Percentiles rank a stretch among this genome's conserved stretches.
Evolutionary conservation across 2,797 vertebrate genomes (phyloP).

Genomic region (Acanthurus lineatus): DNA sequence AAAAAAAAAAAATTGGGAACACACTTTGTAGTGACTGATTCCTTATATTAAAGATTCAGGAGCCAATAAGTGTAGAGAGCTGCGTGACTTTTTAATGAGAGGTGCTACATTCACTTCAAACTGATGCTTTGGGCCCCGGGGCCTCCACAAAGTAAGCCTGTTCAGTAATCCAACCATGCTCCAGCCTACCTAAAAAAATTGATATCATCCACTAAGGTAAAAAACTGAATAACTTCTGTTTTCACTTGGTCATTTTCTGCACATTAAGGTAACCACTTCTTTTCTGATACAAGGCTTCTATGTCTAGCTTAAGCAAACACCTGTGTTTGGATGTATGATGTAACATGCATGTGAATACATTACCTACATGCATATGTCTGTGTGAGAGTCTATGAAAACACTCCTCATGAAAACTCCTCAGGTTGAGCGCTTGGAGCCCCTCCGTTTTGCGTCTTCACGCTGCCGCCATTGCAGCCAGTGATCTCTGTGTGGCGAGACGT

Average conservation of each 20-base stretch:
- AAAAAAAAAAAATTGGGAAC: background rate
- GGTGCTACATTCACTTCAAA: background rate
- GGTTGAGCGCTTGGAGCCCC: constrained; percentile 57
- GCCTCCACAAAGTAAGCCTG: background rate
- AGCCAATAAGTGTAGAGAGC: background rate
- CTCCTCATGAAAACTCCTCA: constrained; percentile 81
- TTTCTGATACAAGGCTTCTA: constrained; percentile 19
- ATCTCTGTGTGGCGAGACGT: constrained; percentile 75
- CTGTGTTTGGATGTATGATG: constrained; percentile 38
- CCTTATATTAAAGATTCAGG: background rate
- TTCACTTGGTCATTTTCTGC: constrained; percentile 2
- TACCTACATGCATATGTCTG: constrained; percentile 24
- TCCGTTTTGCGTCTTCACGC: constrained; percentile 54
- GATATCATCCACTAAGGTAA: background rate
- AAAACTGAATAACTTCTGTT: constrained; percentile 8
- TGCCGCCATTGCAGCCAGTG: constrained; percentile 63
- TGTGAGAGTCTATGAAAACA: constrained; percentile 24
- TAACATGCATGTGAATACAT: constrained; percentile 17
- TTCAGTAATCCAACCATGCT: background rate
- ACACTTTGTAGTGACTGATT: background rate
- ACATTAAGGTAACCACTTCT: background rate
- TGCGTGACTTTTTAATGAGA: background rate
- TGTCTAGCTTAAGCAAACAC: constrained; percentile 19
- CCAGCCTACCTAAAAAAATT: background rate
- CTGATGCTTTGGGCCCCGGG: background rate